Evolutionary conservation across 1,140 invertebrate genomes (phyloP), one percentile per base, ranked within the genome.

Genomic region (Sminthurinus signatus): DNA sequence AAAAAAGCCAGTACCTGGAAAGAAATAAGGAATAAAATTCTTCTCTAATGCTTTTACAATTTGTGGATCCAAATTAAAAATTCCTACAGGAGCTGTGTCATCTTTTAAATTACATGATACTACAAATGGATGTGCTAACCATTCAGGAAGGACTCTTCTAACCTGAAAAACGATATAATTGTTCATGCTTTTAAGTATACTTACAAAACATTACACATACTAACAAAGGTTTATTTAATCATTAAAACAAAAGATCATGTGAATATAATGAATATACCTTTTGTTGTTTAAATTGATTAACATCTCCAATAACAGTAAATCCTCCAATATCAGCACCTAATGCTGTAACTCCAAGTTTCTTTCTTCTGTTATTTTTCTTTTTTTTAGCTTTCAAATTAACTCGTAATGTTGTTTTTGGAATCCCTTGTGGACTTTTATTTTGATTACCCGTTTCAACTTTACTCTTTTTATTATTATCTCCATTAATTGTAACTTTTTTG

Each of bases 71-170:
- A 93, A 76, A 65, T 80, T 78, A 19, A 75, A 74, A 65, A 86
- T 74, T 27, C 83, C 79, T 57, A 85, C 79, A 10, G 90, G 78
- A 59, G 81, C 76, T 36, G 70, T 76, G 36, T 80, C 78, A 44
- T 81, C 81, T 69, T 82, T 81, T 51, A 93, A 77, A 76, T 89
- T 82, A 36, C 82, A 79, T 17, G 86, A 83, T 51, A 96, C 83
- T 25, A 88, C 76, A 64, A 81, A 82, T 10, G 93, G 91, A 75
- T 89, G 81, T 0, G 86, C 82, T 31, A 96, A 75, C 94, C 94
- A 97, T 66, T 87, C 78, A 23, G 93, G 93, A 48, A 96, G 76
- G 21, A 89, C 81, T 75, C 89, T 81, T 73, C 84, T 81, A 10
- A 88, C 84, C 78, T 79, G 29, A 21, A n/a, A 62, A 56, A 54